Conservation (phyloP, 2,888 invertebrate genomes). For the Iselma pallidipennis region DNA sequence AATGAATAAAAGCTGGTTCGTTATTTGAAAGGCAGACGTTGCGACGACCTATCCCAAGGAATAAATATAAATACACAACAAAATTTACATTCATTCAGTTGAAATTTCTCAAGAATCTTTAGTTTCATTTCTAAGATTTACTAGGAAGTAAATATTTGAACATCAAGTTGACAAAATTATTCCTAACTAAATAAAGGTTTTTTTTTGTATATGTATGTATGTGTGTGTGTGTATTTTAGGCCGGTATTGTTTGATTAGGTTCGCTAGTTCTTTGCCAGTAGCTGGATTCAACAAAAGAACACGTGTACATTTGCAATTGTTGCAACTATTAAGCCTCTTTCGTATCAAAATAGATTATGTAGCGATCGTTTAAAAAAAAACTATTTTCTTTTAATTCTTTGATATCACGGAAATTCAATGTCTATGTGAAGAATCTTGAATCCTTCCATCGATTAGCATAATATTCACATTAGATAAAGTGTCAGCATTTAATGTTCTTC, state of each 20-base stretch:
- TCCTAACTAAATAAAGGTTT: background rate
- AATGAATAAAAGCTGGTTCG: background rate
- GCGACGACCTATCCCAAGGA: background rate
- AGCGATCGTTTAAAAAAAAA: too few species aligned
- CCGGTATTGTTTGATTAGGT: background rate
- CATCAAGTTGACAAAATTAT: background rate
- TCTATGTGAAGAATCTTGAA: background rate
- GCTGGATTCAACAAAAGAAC: background rate
- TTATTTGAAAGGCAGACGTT: background rate
- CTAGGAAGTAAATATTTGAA: constrained; percentile 1
- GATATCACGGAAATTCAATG: background rate
- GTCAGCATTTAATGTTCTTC: constrained; percentile 40
- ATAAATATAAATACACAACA: background rate
- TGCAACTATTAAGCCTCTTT: background rate
- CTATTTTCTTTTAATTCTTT: background rate
- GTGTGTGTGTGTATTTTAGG: background rate
- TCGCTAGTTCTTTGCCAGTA: background rate
- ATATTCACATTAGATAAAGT: constrained; percentile 45
- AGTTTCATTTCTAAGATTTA: background rate
- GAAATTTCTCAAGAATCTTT: background rate
- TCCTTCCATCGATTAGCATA: constrained; percentile 39
- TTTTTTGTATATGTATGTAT: too few species aligned
- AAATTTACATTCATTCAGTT: background rate
- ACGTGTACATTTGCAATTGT: background rate
- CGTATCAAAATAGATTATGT: too few species aligned